A percentile compares a stretch with the other conserved stretches of the same genome.
Conservation (phyloP, 2,888 invertebrate species). For the Cantharis rustica region DNA sequence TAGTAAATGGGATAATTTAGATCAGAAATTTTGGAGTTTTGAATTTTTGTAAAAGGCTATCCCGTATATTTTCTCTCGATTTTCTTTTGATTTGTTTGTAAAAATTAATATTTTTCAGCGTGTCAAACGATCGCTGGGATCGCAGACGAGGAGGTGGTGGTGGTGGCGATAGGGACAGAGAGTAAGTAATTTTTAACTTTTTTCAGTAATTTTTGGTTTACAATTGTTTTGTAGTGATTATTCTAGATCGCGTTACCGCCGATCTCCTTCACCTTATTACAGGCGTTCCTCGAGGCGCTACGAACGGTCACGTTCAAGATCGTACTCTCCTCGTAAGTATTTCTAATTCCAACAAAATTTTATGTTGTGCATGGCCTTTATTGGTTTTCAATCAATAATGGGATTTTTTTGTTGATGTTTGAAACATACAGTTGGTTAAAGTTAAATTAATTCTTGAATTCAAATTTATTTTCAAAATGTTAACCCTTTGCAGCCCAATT, state of each 20-base stretch:
- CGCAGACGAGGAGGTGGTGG: constrained; percentile 55
- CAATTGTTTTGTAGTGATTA: constrained; percentile 50
- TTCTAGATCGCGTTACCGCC: constrained; percentile 63
- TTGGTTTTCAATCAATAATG: neutral
- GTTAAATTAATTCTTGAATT: neutral
- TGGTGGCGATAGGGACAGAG: constrained; percentile 58
- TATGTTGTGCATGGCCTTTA: neutral
- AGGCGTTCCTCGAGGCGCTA: constrained; percentile 65
- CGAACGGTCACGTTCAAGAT: constrained; percentile 75
- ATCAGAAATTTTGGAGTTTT: neutral
- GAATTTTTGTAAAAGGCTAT: neutral
- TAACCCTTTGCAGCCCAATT: neutral
- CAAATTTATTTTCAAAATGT: neutral
- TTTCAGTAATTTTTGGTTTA: neutral
- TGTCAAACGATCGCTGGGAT: constrained; percentile 46
- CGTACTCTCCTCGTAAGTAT: constrained; percentile 82
- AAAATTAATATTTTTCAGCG: constrained; percentile 28
- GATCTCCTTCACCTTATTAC: constrained; percentile 76
- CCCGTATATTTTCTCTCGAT: neutral
- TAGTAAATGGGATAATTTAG: neutral
- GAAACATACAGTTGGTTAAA: neutral
- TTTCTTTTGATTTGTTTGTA: neutral
- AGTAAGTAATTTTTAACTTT: constrained; percentile 57
- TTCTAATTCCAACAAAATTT: neutral
- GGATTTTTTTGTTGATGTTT: neutral